These are phyloP conservation scores for Abrostola triplasia DNA, from an alignment of 2,888 invertebrate species.

Conservation along the genomic window DNA sequence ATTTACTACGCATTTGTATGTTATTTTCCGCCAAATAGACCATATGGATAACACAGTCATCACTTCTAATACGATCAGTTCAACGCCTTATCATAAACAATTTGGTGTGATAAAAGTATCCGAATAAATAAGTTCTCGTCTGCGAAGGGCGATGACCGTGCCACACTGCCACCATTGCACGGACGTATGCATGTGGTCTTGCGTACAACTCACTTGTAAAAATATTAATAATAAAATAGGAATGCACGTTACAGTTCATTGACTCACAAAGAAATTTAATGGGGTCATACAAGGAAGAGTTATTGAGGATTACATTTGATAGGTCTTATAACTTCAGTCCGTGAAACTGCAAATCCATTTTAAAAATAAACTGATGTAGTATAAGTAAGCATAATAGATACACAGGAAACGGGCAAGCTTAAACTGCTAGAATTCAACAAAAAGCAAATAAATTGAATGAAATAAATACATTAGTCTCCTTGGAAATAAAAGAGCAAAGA, in stretches of 20 bases:
- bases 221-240: constrained; percentile 52
- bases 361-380: too few relatives aligned
- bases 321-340: constrained; percentile 1
- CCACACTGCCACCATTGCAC: constrained; percentile 57
- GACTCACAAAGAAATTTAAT: constrained; percentile 47
- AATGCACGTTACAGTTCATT: constrained; percentile 46
- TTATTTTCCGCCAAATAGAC: constrained; percentile 25
- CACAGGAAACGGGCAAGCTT: constrained; percentile 2
- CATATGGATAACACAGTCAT: constrained; percentile 7
- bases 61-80: constrained; percentile 8
- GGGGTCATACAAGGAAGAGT: constrained; percentile 37
- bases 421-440: constrained; percentile 3
- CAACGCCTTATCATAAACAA: constrained; percentile 37
- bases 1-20: neutral
- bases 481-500: constrained; percentile 36
- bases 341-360: neutral
- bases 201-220: constrained; percentile 50
- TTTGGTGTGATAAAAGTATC: constrained; percentile 54
- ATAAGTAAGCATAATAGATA: neutral
- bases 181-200: constrained; percentile 41
- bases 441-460: constrained; percentile 15
- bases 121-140: constrained; percentile 58
- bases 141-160: constrained; percentile 62
- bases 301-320: constrained; percentile 35
- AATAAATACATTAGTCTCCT: constrained; percentile 9